Evolutionary conservation across 1,140 invertebrate species (phyloP).

Genomic region (Lethrus apterus): DNA sequence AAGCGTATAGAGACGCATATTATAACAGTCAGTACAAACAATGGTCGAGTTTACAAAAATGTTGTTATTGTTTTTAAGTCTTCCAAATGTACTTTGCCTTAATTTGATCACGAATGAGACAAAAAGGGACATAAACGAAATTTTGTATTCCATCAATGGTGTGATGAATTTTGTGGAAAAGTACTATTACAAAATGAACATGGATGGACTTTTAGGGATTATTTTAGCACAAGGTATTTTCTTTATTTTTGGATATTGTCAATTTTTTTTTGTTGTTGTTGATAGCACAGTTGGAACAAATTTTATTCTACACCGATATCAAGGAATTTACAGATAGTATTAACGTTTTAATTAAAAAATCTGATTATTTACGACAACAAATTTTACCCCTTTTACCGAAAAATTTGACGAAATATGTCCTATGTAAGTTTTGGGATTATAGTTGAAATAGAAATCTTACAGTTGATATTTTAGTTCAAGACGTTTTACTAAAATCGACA

Average conservation of each 20-base stretch:
- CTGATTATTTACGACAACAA: constrained; percentile 1
- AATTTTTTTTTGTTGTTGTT: not conserved
- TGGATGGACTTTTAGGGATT: constrained; percentile 11
- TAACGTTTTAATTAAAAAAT: not conserved
- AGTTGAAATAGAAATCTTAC: not conserved
- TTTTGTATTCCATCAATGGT: not conserved
- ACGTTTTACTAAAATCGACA: constrained; percentile 9
- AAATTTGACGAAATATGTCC: not conserved
- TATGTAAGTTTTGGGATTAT: constrained; percentile 1
- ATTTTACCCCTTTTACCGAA: constrained; percentile 4
- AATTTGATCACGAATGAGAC: not conserved
- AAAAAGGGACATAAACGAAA: constrained; percentile 3
- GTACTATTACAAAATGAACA: constrained; percentile 14
- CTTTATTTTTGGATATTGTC: not conserved
- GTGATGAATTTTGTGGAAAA: constrained; percentile 7
- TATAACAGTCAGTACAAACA: not conserved
- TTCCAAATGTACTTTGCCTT: not conserved
- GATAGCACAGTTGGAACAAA: constrained; percentile 7
- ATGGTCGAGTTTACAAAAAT: not conserved
- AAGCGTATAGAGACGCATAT: not conserved
- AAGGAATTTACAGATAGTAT: not conserved
- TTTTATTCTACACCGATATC: not conserved
- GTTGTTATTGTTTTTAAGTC: not conserved
- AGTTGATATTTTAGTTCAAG: constrained; percentile 10
- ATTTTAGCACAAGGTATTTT: constrained; percentile 10